Evolutionary conservation across 2,888 invertebrate species (phyloP).

Genomic region (Rapana venosa): DNA sequence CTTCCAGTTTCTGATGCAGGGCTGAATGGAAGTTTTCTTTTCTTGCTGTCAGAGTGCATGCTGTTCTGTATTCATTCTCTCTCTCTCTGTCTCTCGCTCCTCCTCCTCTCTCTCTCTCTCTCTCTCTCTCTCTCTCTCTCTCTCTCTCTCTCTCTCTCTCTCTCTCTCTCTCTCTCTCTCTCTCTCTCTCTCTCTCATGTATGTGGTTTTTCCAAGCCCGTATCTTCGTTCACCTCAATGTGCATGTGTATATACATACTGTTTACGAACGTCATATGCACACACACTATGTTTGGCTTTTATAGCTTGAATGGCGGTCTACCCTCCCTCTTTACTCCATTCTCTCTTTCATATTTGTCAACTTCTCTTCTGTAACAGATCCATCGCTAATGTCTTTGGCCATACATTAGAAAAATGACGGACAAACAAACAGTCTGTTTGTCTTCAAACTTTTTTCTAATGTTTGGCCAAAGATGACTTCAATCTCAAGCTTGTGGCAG

Average conservation of each 20-base stretch:
- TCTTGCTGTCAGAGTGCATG: background rate
- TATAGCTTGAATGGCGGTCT: background rate
- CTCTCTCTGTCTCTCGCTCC: background rate
- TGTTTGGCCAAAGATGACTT: no score
- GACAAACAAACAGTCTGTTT: no score
- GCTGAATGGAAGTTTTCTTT: background rate
- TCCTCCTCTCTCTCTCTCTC: background rate
- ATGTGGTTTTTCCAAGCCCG: background rate
- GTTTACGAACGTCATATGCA: background rate
- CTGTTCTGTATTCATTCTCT: background rate
- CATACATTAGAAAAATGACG: no score
- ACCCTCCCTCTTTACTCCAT: background rate
- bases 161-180: background rate
- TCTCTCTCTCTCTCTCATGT: background rate
- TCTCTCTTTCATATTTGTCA: background rate
- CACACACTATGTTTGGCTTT: background rate
- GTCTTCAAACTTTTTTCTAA: no score
- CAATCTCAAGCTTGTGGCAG: no score
- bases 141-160: slow-evolving; percentile 15
- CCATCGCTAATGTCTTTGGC: no score
- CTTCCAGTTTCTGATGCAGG: background rate
- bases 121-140: slow-evolving; percentile 24
- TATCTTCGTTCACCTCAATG: background rate
- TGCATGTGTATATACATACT: slow-evolving; percentile 18
- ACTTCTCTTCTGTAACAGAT: no score